These are phyloP conservation scores for Sarcophaga subvicina DNA, from an alignment of 2,888 invertebrate species.

Conservation along the genomic window DNA sequence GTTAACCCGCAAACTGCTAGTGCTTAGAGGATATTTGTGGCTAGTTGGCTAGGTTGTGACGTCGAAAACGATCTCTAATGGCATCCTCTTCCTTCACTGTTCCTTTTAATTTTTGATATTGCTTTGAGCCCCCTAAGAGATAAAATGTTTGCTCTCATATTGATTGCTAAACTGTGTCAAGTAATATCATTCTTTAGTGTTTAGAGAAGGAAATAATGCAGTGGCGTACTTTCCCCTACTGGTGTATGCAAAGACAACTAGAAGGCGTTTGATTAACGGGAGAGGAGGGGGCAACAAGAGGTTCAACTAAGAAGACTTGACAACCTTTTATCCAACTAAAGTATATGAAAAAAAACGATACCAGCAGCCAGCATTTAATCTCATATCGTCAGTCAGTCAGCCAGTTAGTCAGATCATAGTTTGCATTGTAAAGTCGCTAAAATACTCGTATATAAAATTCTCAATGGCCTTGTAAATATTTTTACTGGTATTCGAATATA, in stretches of 20 bases:
- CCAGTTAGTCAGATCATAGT: neutral
- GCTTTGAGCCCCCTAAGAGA: too few relatives aligned
- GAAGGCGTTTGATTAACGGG: neutral
- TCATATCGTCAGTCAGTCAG: slow-evolving; percentile 24
- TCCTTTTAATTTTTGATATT: too few relatives aligned
- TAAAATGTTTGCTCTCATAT: too few relatives aligned
- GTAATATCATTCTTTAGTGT: too few relatives aligned
- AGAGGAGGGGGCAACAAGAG: neutral
- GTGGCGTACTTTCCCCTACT: neutral
- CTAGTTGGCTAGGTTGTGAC: fast-evolving
- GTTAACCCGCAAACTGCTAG: too few relatives aligned
- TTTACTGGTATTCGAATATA: slow-evolving; percentile 18
- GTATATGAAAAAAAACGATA: slow-evolving; percentile 6
- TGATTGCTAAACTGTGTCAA: too few relatives aligned
- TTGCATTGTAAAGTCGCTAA: slow-evolving; percentile 31
- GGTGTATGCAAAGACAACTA: neutral
- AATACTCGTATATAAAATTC: slow-evolving; percentile 29
- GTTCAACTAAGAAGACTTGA: slow-evolving; percentile 35
- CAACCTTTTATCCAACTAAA: slow-evolving; percentile 38
- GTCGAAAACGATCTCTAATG: too few relatives aligned
- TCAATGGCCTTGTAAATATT: slow-evolving; percentile 64
- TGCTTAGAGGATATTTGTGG: too few relatives aligned
- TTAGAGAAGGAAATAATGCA: too few relatives aligned
- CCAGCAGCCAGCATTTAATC: slow-evolving; percentile 46
- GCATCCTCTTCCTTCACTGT: too few relatives aligned